Base-by-base conservation (phyloP, 1,140 invertebrate species). In the Batillaria attramentaria region DNA sequence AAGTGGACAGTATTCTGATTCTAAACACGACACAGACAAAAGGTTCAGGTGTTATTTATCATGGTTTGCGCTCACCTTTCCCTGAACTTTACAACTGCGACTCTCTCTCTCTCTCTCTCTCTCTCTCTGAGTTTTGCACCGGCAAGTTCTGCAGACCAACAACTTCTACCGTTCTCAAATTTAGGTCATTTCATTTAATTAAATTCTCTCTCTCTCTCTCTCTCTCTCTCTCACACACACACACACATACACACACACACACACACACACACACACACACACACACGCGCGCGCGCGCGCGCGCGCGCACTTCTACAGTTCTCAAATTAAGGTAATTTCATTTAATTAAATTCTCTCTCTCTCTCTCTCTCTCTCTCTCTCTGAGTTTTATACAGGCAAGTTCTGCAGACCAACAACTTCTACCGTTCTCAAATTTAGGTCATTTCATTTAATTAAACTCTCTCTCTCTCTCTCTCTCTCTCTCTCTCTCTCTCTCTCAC, bases 361-460 rank as follows among this genome's bases (percentile, higher is more conserved):
- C n/a, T n/a, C n/a, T n/a, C n/a, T n/a, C n/a, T n/a, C n/a, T 62
- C 60, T 62, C n/a, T 66, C 28, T 66, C 62, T 66, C 62, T 66
- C 28, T 24, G n/a, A n/a, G n/a, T n/a, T n/a, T n/a, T n/a, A n/a
- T n/a, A n/a, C n/a, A n/a, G n/a, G n/a, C n/a, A n/a, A n/a, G n/a
- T n/a, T n/a, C n/a, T n/a, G n/a, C n/a, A n/a, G n/a, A n/a, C n/a
- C n/a, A n/a, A n/a, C n/a, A n/a, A n/a, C n/a, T n/a, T n/a, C n/a
- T n/a, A n/a, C n/a, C n/a, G n/a, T n/a, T n/a, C n/a, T n/a, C n/a
- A 18, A 18, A 2, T n/a, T 18, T 54, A 54, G 46, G 46, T n/a
- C 16, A 54, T 54, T n/a, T 18, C 46, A 54, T 18, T 18, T 54
- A 16, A 54, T n/a, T 54, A 2, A 16, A 54, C n/a, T n/a, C n/a